phyloP scores from a whole-genome alignment of 2,888 invertebrate genomes.

The Drosophila subquinaria region DNA sequence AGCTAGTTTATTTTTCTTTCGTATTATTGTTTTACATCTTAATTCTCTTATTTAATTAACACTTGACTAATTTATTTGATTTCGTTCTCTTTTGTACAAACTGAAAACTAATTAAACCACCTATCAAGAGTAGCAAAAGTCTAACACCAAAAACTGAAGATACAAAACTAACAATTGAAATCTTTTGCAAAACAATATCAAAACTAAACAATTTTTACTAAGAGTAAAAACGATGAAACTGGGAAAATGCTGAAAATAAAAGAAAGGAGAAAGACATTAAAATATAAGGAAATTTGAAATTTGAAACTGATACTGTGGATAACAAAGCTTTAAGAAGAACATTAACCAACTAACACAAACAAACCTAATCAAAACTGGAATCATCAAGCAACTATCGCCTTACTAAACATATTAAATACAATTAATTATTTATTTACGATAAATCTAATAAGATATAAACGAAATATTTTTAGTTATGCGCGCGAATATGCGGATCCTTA shows the following conservation, averaged over 20 bases:
- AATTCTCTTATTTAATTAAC: slow-evolving; percentile 6
- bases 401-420: slow-evolving; percentile 12
- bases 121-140: slow-evolving; percentile 62
- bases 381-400: slow-evolving; percentile 9
- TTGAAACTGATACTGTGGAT: slow-evolving; percentile 1
- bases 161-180: slow-evolving; percentile 68
- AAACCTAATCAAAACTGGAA: slow-evolving; percentile 27
- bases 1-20: not conserved
- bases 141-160: slow-evolving; percentile 53
- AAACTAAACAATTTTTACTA: slow-evolving; percentile 78
- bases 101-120: slow-evolving; percentile 40
- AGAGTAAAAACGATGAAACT: slow-evolving; percentile 12
- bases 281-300: not conserved
- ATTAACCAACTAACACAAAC: slow-evolving; percentile 17
- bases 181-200: slow-evolving; percentile 73
- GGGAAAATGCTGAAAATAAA: slow-evolving; percentile 6
- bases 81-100: slow-evolving; percentile 55
- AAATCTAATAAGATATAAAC: slow-evolving; percentile 46
- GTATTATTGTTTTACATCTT: not conserved
- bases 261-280: not conserved
- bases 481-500: slow-evolving; percentile 97
- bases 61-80: slow-evolving; percentile 44
- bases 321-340: slow-evolving; percentile 12
- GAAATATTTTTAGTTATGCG: slow-evolving; percentile 89
- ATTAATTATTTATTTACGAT: not conserved